phyloP scores from a whole-genome alignment of 2,113 vertebrate genomes.

The Erythrocercus mccallii region DNA sequence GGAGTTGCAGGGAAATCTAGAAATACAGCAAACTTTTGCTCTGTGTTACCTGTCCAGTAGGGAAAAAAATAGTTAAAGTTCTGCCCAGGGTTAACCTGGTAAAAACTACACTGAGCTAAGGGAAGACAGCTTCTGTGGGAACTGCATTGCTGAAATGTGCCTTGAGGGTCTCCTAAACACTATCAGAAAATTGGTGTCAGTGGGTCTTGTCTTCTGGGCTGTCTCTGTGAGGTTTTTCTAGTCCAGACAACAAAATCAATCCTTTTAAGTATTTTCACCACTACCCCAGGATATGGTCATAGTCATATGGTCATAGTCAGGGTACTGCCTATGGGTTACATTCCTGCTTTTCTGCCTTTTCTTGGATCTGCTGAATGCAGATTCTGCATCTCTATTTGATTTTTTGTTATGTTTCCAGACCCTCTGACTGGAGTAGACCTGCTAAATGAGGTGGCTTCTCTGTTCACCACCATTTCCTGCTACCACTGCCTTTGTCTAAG shows the following conservation, averaged over 20 bases:
- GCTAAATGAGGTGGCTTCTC: not conserved
- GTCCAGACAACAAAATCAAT: too few species aligned
- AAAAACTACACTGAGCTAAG: not conserved
- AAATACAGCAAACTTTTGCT: not conserved
- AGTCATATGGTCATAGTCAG: too few species aligned
- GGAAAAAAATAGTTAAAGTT: too few species aligned
- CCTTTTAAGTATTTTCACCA: not conserved
- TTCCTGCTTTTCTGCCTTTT: not conserved
- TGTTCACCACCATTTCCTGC: not conserved
- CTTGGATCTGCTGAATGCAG: not conserved
- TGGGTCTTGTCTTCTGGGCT: not conserved
- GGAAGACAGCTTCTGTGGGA: not conserved
- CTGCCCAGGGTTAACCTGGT: not conserved
- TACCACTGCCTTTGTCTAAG: not conserved
- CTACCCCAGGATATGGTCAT: not conserved
- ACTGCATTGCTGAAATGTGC: not conserved
- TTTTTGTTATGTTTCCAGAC: not conserved
- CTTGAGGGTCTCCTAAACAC: accelerated
- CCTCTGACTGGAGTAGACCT: not conserved
- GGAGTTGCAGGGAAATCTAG: not conserved
- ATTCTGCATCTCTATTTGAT: not conserved
- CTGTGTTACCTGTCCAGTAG: not conserved
- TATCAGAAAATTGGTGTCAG: not conserved
- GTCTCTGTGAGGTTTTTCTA: not conserved
- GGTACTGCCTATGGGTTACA: accelerated